Percentiles rank a stretch among this genome's conserved stretches.
Evolutionary conservation across 2,888 invertebrate genomes (phyloP).

Genomic region (Drosophila dives): DNA sequence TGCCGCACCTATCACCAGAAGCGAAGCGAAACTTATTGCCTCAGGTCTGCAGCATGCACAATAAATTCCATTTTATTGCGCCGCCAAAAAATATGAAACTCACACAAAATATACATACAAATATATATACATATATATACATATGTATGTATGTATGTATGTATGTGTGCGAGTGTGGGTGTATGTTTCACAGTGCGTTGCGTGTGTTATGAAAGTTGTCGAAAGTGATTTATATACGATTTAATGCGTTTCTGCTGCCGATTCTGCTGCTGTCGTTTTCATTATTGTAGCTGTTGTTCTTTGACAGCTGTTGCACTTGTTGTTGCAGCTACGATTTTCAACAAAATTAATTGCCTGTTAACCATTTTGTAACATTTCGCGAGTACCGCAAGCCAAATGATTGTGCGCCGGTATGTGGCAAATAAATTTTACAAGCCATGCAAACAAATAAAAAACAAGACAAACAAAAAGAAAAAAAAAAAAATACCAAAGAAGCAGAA

Average conservation of each 20-base stretch:
- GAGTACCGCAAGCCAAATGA: constrained; percentile 51
- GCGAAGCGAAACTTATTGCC: constrained; percentile 30
- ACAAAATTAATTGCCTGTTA: constrained; percentile 62
- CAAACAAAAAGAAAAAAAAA: constrained; percentile 14
- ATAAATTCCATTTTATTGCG: constrained; percentile 44
- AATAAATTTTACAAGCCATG: constrained; percentile 37
- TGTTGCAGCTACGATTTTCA: constrained; percentile 26
- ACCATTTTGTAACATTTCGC: constrained; percentile 54
- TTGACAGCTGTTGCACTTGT: constrained; percentile 31
- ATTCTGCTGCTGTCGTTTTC: constrained; percentile 14
- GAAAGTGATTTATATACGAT: constrained; percentile 57
- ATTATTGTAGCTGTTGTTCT: constrained; percentile 9
- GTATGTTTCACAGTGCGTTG: neutral
- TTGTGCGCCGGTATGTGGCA: constrained; percentile 17
- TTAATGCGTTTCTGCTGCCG: constrained; percentile 44
- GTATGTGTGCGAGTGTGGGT: neutral
- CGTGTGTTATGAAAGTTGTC: constrained; percentile 29
- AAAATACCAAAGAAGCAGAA: constrained; percentile 12
- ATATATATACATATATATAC: neutral
- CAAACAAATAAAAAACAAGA: constrained; percentile 25
- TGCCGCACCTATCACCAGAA: neutral
- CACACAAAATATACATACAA: neutral
- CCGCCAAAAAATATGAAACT: constrained; percentile 42
- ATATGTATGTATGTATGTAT: neutral
- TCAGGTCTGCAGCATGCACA: constrained; percentile 10